Evolutionary conservation across 2,888 invertebrate genomes (phyloP), one percentile per base, ranked within the genome.

Genomic region (Tinea trinotella): DNA sequence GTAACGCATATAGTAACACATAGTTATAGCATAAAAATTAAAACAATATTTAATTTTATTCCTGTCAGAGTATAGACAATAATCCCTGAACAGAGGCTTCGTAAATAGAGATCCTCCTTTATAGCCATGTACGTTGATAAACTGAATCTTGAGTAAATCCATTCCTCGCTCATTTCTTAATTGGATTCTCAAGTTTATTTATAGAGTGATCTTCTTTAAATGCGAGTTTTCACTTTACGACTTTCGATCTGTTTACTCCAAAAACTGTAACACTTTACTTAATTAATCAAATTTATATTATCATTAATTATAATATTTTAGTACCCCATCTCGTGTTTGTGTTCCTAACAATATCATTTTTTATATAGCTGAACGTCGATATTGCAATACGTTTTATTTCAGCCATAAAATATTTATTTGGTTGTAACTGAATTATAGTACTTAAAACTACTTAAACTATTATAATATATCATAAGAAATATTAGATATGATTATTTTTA

Each of bases 121-220:
- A 75, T 70, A 68, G 67, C 68, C 66, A 71, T 71, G 74, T 72
- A 74, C 72, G 71, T 70, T 70, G 69, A 72, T 76, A 76, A 77
- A 79, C 66, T 69, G 69, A 68, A 68, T 68, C 68, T 72, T 59
- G 64, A 71, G 76, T 71, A 76, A 81, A 79, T 77, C 77, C 74
- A 65, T 69, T 70, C 69, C 66, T 65, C 70, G 66, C 70, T 76
- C 76, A 79, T 79, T 79, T 76, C 77, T 80, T 81, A 80, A 83
- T 83, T 82, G 79, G 74, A 76, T 77, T 76, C 77, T 77, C 72
- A 73, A 78, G 76, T 80, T 82, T 74, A 80, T 78, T 79, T 78
- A 77, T 74, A 73, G 70, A 75, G 67, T 73, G 76, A 78, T 76
- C 73, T 71, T 68, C 66, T 73, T 72, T 70, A 70, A 74, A 71